Evolutionary conservation across 23 tunicate genomes (phyloP).

Genomic region (Halocynthia roretzi): DNA sequence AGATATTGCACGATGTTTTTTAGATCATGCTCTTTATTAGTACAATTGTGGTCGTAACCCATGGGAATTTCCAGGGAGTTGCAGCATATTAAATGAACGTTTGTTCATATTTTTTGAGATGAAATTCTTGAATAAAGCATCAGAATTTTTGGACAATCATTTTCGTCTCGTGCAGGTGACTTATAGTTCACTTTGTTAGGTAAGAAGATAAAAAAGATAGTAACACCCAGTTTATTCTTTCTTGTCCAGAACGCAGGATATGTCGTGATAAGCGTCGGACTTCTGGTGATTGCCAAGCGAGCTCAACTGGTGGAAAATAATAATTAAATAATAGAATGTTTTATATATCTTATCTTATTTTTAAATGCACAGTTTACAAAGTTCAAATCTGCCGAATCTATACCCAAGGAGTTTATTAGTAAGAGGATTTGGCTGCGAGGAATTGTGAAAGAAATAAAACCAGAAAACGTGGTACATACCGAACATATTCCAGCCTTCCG

Average conservation of each 20-base stretch:
- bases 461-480: conserved; percentile 6
- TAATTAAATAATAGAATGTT: neutral
- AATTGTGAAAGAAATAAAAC: conserved; percentile 6
- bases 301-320: conserved; percentile 9
- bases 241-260: conserved; percentile 21
- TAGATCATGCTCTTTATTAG: too few relatives aligned
- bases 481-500: conserved; percentile 23
- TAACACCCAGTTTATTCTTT: neutral
- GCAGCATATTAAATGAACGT: too few relatives aligned
- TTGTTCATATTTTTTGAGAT: too few relatives aligned
- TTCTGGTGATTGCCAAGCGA: conserved; percentile 21
- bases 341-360: neutral
- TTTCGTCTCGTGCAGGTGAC: conserved; percentile 9
- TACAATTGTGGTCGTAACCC: too few relatives aligned
- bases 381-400: conserved; percentile 7
- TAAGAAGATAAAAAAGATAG: neutral
- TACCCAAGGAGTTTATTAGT: conserved; percentile 17
- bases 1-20: too few relatives aligned
- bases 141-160: conserved; percentile 24
- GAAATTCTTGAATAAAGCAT: conserved; percentile 6
- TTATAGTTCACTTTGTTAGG: neutral
- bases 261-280: conserved; percentile 18
- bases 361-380: conserved; percentile 15
- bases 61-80: too few relatives aligned
- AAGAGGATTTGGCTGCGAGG: conserved; percentile 25